Evolutionary conservation across 2,113 vertebrate genomes (phyloP), one percentile per base, ranked within the genome.

Genomic region (Merops nubicus): DNA sequence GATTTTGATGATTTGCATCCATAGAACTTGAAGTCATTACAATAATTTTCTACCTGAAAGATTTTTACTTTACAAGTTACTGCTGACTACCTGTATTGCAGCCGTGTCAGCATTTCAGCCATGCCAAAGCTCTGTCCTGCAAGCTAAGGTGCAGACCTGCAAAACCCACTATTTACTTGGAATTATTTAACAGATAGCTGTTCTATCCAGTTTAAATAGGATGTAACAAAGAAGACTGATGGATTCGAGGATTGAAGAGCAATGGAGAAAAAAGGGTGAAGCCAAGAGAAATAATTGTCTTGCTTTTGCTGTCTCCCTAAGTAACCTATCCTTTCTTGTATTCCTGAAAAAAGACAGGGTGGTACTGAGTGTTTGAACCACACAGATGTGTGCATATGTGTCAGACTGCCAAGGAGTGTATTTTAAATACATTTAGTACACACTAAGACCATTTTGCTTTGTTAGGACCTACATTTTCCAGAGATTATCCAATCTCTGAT

Each of bases 341-440:
- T 12, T 51, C 8, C 8, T 4, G 47, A 7, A 69, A 87, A 70
- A 95, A 23, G 8, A 3, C 7, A 47, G 4, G 8, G 21, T 64
- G 5, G 7, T 68, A 28, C 5, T 5, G 42, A 48, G 25, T 72
- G 25, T 54, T 19, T 59, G 33, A 83, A 54, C 19, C 4, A 28
- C 0, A 4, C 6, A 36, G 47, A 69, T 1, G 0, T 15, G 7
- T 75, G 16, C 2, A 1, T 38, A 25, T 28, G 9, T 38, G 31
- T 62, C 53, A 69, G 34, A 36, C 2, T 47, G 53, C 16, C 51
- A 88, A 79, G 36, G n/a, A 81, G 8, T 2, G 3, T 23, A 16
- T 21, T 48, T n/a, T n/a, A n/a, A n/a, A n/a, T n/a, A n/a, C n/a
- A n/a, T n/a, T n/a, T n/a, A n/a, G n/a, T n/a, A n/a, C n/a, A n/a